Evolutionary conservation across 2,888 invertebrate species (phyloP).

Genomic region (Drosophila phalerata): DNA sequence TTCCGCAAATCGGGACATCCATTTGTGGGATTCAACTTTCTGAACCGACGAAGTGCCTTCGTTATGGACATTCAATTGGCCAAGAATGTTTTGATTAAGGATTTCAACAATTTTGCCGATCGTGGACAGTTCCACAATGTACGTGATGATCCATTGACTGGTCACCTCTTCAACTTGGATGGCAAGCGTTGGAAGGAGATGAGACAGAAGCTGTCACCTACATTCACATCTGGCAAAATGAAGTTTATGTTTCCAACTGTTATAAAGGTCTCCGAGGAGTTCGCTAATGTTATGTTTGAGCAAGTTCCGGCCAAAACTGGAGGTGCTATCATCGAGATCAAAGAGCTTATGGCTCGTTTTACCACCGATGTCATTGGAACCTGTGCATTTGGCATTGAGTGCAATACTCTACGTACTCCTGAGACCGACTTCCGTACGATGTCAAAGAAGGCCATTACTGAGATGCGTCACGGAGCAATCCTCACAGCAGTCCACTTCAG

Average conservation of each 20-base stretch:
- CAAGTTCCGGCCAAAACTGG: slow-evolving; percentile 36
- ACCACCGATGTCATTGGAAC: slow-evolving; percentile 86
- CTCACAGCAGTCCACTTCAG: slow-evolving; percentile 50
- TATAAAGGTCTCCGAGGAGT: slow-evolving; percentile 54
- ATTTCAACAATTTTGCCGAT: slow-evolving; percentile 83
- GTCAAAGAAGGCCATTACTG: slow-evolving; percentile 47
- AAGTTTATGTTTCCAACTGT: slow-evolving; percentile 73
- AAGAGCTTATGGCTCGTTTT: slow-evolving; percentile 85
- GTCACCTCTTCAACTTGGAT: slow-evolving; percentile 81
- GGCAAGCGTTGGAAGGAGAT: slow-evolving; percentile 85
- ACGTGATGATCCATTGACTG: slow-evolving; percentile 82
- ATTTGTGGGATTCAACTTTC: slow-evolving; percentile 68
- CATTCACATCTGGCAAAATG: slow-evolving; percentile 78
- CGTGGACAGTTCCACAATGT: slow-evolving; percentile 82
- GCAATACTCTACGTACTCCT: slow-evolving; percentile 83
- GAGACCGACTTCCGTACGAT: slow-evolving; percentile 80
- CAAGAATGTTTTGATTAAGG: slow-evolving; percentile 63
- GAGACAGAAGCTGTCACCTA: slow-evolving; percentile 83
- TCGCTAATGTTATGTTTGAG: slow-evolving; percentile 49
- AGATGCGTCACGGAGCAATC: slow-evolving; percentile 48
- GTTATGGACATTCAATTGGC: slow-evolving; percentile 63
- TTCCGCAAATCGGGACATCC: slow-evolving; percentile 43
- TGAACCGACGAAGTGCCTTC: slow-evolving; percentile 59
- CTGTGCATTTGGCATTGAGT: slow-evolving; percentile 86
- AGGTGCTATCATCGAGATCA: slow-evolving; percentile 83